Evolutionary conservation across 2,888 invertebrate genomes (phyloP).

Genomic region (Rotaria macrura): DNA sequence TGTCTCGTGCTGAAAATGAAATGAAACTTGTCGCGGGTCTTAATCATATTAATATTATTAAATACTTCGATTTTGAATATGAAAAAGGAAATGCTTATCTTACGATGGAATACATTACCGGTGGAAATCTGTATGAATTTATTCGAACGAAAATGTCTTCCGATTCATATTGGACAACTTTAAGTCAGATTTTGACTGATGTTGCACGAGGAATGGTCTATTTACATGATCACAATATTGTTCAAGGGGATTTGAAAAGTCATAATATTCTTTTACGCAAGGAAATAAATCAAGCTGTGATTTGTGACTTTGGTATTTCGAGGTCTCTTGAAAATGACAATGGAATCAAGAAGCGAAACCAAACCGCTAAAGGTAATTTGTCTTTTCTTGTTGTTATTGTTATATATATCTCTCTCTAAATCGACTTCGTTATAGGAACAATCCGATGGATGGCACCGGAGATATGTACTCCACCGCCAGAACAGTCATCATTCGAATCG

Average conservation of each 20-base stretch:
- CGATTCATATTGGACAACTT: not conserved
- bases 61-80: not conserved
- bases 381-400: not conserved
- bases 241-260: not conserved
- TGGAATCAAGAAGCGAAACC: not conserved
- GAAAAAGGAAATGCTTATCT: not conserved
- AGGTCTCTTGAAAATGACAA: not conserved
- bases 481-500: not conserved
- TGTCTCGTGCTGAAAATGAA: not conserved
- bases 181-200: not conserved
- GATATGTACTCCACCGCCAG: not conserved
- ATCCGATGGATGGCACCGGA: constrained; percentile 13
- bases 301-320: not conserved
- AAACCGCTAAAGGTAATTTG: not conserved
- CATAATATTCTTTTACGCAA: not conserved
- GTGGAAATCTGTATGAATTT: not conserved
- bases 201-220: not conserved
- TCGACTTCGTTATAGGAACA: not conserved
- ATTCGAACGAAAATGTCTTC: not conserved
- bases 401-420: no score
- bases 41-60: not conserved
- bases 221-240: not conserved
- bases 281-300: not conserved
- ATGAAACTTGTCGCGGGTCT: not conserved
- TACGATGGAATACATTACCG: not conserved